Base-by-base conservation (phyloP, 2,113 vertebrate species). In the Blennius ocellaris region DNA sequence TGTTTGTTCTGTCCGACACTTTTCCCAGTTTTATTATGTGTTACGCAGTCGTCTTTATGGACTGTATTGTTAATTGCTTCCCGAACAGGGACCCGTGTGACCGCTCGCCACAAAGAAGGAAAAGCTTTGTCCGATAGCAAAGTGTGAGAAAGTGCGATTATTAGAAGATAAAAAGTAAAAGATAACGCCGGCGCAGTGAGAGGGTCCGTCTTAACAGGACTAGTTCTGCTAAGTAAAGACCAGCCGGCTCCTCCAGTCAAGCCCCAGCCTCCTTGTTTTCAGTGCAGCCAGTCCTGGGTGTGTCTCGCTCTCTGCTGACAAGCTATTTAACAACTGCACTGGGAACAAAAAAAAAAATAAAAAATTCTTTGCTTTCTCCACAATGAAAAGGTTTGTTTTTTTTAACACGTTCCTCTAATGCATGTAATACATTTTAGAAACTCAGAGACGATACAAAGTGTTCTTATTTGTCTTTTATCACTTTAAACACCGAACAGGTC, bases 31-130 rank as follows among this genome's bases (percentile, higher is more conserved):
- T 87, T 87, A 89, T 87, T 71, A 71, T 49, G n/a, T n/a, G n/a
- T n/a, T n/a, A n/a, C n/a, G n/a, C n/a, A n/a, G n/a, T n/a, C n/a
- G n/a, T n/a, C n/a, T n/a, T 10, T 39, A 30, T 66, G 40, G 72
- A 79, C 67, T 71, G 64, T 8, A 80, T 82, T 82, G 76, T 87
- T 62, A 61, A n/a, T 77, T 43, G 40, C 67, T 86, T 78, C 80
- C 73, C 69, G 53, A 2, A 11, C 6, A 17, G 17, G 41, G 43
- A 68, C 8, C 4, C 2, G 3, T n/a, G 14, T 37, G 15, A 61
- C 14, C 21, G 54, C 55, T 60, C 66, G 36, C 58, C 21, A 49
- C 11, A 43, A 56, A 3, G 47, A 64, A 21, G 36, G 3, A 0
- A 45, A 75, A 79, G 54, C 30, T 48, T 61, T 56, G 36, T 54